Evolutionary conservation across 1,140 invertebrate species (phyloP).

Genomic region (Hetaerina americana): DNA sequence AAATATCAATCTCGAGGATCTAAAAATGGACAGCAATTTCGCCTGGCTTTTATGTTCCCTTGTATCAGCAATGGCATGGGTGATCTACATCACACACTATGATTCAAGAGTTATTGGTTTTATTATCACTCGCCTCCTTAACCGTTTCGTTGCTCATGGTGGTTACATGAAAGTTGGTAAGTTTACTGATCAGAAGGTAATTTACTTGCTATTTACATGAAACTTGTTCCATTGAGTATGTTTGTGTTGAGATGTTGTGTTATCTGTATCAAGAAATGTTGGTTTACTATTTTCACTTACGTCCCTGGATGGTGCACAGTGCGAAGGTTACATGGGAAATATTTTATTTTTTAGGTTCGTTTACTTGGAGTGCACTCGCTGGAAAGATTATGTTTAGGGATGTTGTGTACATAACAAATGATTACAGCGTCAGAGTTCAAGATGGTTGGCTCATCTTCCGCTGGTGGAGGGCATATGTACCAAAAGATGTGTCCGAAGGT

Average conservation of each 20-base stretch:
- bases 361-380: slow-evolving; percentile 85
- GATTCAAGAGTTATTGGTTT: slow-evolving; percentile 85
- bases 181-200: too few species aligned
- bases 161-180: slow-evolving; percentile 85
- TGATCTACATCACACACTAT: slow-evolving; percentile 90
- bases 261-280: neutral
- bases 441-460: slow-evolving; percentile 96
- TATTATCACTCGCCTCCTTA: slow-evolving; percentile 77
- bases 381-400: slow-evolving; percentile 99
- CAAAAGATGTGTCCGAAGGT: slow-evolving; percentile 91
- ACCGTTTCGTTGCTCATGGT: slow-evolving; percentile 70
- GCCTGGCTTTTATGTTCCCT: slow-evolving; percentile 67
- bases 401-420: slow-evolving; percentile 86
- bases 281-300: neutral
- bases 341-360: slow-evolving; percentile 60
- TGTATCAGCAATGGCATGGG: slow-evolving; percentile 69
- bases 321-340: too few species aligned
- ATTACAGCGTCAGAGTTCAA: slow-evolving; percentile 85
- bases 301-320: too few species aligned
- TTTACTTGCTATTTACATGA: too few species aligned
- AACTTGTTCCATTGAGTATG: neutral
- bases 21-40: slow-evolving; percentile 73
- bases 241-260: neutral
- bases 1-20: slow-evolving; percentile 33
- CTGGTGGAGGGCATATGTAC: slow-evolving; percentile 91